Conservation (phyloP, 1,140 invertebrate species). For the Zeugodacus cucurbitae region DNA sequence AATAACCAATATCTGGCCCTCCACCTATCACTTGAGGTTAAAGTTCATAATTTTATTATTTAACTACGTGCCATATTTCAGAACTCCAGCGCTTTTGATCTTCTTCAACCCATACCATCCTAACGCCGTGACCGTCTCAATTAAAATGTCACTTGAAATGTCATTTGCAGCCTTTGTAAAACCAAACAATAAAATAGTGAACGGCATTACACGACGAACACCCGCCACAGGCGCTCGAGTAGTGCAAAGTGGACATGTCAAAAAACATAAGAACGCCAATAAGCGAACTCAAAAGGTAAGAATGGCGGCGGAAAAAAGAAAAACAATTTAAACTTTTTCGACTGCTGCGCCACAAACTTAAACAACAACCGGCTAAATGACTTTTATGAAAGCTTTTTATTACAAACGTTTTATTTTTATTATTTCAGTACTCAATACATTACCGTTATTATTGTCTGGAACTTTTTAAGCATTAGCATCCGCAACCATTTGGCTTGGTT, state of each 20-base stretch:
- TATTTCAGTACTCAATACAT: constrained; percentile 13
- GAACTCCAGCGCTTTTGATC: neutral
- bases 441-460: constrained; percentile 32
- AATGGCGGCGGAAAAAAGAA: neutral
- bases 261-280: neutral
- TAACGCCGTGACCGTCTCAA: neutral
- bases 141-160: constrained; percentile 40
- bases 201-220: neutral
- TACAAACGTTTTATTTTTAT: neutral
- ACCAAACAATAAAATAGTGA: neutral
- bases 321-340: constrained; percentile 15
- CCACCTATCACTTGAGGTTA: too few relatives aligned
- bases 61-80: neutral
- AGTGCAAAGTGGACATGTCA: neutral
- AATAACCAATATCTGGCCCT: too few relatives aligned
- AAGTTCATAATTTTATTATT: neutral
- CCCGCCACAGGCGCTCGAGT: neutral
- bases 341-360: neutral
- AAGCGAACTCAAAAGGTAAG: neutral
- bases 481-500: constrained; percentile 7
- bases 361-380: neutral
- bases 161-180: constrained; percentile 8
- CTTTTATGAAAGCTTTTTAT: constrained; percentile 22
- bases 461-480: neutral
- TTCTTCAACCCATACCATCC: neutral